Conservation (phyloP, 2,113 vertebrate species). For the Ginglymostoma cirratum region DNA sequence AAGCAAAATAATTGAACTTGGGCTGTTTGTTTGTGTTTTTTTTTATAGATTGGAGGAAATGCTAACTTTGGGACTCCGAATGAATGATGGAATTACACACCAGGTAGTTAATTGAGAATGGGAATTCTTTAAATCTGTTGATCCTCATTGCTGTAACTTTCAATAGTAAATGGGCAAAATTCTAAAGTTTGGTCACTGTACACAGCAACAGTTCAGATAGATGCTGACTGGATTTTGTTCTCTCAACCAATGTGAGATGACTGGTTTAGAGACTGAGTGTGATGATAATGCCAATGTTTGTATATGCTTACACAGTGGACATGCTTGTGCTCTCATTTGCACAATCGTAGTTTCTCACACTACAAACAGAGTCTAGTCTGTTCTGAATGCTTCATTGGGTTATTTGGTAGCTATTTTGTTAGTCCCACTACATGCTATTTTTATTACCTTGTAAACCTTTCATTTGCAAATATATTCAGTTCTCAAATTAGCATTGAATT, state of each 20-base stretch:
- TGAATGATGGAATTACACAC: slow-evolving; percentile 66
- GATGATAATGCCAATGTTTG: not conserved
- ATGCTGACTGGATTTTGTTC: not conserved
- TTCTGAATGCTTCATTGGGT: not conserved
- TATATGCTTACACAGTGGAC: not conserved
- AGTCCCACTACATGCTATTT: not conserved
- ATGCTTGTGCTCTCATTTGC: not conserved
- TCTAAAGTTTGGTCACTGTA: not conserved
- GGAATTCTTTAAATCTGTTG: not conserved
- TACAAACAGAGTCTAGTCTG: not conserved
- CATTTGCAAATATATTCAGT: not conserved
- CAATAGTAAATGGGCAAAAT: not conserved
- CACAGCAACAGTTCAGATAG: not conserved
- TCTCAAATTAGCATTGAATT: not conserved
- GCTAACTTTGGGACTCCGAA: slow-evolving; percentile 78
- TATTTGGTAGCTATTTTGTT: not conserved
- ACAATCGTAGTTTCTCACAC: not conserved
- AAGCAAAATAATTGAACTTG: not conserved
- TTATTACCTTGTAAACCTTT: not conserved
- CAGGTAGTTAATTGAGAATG: slow-evolving; percentile 56
- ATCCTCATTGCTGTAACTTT: not conserved
- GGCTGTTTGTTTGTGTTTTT: not conserved
- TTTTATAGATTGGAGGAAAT: slow-evolving; percentile 75
- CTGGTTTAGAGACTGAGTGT: not conserved
- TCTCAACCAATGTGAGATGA: not conserved